Conservation (phyloP, 2,113 vertebrate genomes). For the Prunella himalayana region DNA sequence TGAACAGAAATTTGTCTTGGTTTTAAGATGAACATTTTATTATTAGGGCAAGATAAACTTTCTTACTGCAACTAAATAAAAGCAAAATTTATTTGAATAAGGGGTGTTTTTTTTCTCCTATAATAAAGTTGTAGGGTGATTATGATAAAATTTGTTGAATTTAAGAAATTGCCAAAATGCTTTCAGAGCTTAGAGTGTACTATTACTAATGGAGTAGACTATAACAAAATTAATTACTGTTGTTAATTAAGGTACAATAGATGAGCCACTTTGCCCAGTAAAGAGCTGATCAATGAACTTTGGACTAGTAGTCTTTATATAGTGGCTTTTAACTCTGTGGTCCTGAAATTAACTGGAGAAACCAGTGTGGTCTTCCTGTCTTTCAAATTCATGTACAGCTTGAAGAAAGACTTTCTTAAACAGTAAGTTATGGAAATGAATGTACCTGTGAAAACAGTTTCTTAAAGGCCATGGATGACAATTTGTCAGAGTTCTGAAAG, state of each 20-base stretch:
- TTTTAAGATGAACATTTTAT: not conserved
- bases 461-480: not conserved
- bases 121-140: not conserved
- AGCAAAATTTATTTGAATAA: not conserved
- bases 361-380: not conserved
- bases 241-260: not conserved
- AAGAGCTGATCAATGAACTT: not conserved
- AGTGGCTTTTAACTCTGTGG: not conserved
- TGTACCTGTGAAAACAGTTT: not conserved
- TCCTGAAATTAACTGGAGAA: not conserved
- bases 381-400: not conserved
- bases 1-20: not conserved
- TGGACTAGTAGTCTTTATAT: not conserved
- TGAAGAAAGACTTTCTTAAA: not conserved
- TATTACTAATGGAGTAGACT: not conserved
- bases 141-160: not conserved
- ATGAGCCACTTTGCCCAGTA: not conserved
- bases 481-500: not conserved
- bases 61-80: not conserved
- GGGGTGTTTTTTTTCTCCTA: not conserved
- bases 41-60: not conserved
- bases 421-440: not conserved
- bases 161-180: not conserved
- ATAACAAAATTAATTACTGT: not conserved
- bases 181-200: not conserved